phyloP scores from a whole-genome alignment of 2,888 invertebrate genomes.

The Serripes groenlandicus region DNA sequence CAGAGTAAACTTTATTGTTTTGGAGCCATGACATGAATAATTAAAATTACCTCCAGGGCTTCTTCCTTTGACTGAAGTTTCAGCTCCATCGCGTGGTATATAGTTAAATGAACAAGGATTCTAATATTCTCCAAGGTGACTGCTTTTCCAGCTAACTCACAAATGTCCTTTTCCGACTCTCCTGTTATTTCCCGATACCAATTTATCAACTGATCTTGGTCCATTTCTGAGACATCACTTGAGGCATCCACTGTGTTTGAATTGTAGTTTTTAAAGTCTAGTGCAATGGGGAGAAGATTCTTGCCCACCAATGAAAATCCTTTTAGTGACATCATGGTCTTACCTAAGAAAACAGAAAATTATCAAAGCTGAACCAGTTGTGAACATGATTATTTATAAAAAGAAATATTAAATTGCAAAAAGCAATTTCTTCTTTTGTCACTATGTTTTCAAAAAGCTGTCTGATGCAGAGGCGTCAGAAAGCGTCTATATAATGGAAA shows the following conservation, averaged over 20 bases:
- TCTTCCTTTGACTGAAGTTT: background rate
- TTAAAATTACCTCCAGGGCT: conserved; percentile 4
- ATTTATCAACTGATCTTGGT: background rate
- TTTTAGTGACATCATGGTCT: background rate
- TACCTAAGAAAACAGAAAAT: background rate
- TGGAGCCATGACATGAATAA: too few species aligned
- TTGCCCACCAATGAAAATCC: conserved; percentile 4
- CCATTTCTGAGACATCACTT: background rate
- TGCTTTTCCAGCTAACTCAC: conserved; percentile 11
- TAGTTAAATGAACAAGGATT: conserved; percentile 7
- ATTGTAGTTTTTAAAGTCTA: conserved; percentile 1
- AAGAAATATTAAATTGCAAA: too few species aligned
- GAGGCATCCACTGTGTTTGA: background rate
- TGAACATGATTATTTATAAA: too few species aligned
- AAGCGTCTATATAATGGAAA: too few species aligned
- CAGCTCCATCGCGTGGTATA: background rate
- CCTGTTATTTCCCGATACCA: background rate
- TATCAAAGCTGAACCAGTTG: too few species aligned
- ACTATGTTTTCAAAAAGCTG: too few species aligned
- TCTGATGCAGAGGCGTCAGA: too few species aligned
- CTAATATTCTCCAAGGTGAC: conserved; percentile 4
- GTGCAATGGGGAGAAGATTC: conserved; percentile 7
- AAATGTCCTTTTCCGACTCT: conserved; percentile 19
- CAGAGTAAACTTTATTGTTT: too few species aligned
- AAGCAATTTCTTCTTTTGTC: too few species aligned